phyloP scores from a whole-genome alignment of 2,797 vertebrate species.

The Microctenopoma lineatum region DNA sequence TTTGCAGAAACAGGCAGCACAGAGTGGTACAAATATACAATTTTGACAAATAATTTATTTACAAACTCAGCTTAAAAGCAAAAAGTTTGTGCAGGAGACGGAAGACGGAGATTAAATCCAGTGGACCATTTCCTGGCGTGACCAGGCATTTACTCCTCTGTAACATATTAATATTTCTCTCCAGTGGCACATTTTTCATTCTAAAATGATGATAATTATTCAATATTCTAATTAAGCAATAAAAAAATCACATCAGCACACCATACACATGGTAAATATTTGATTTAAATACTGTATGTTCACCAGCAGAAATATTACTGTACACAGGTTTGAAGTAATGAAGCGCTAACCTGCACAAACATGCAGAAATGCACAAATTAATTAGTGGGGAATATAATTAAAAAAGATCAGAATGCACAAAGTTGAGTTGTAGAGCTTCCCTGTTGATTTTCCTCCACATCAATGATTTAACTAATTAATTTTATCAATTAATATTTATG shows the following conservation, averaged over 20 bases:
- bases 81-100: too few relatives aligned
- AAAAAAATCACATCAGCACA: conserved; percentile 1
- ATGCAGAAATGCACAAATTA: conserved; percentile 65
- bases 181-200: background rate
- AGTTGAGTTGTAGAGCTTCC: conserved; percentile 67
- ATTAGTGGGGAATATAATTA: conserved; percentile 69
- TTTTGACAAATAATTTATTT: too few relatives aligned
- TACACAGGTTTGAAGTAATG: conserved; percentile 51
- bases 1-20: too few relatives aligned
- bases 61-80: too few relatives aligned
- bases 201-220: conserved; percentile 22
- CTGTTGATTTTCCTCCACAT: conserved; percentile 81
- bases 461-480: conserved; percentile 84
- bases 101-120: background rate
- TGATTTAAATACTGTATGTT: conserved; percentile 8
- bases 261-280: background rate
- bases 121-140: too few relatives aligned
- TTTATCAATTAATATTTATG: conserved; percentile 86
- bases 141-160: conserved; percentile 2
- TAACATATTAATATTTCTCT: background rate
- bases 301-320: conserved; percentile 18
- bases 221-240: conserved; percentile 15
- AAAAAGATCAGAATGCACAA: conserved; percentile 64
- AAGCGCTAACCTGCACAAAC: conserved; percentile 49
- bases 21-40: too few relatives aligned